Conservation (phyloP, 2,113 vertebrate species). For the Oriolus oriolus region DNA sequence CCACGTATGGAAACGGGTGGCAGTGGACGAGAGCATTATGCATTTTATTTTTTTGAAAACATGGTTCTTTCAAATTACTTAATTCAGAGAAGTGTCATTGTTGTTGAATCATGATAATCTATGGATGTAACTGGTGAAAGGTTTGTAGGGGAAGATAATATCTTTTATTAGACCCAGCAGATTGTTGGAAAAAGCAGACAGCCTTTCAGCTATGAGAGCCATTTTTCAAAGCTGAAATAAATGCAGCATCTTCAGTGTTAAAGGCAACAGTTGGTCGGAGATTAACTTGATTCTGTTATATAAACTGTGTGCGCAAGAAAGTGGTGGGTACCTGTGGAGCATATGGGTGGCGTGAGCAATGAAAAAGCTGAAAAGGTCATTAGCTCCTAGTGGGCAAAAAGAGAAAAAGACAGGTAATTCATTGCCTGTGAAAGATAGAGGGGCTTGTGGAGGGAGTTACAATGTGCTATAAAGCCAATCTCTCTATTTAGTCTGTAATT, state of each 20-base stretch:
- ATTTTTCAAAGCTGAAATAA: slow-evolving; percentile 18
- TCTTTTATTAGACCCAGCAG: background rate
- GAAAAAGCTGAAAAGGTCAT: slow-evolving; percentile 22
- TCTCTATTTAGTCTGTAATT: background rate
- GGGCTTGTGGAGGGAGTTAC: background rate
- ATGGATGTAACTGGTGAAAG: background rate
- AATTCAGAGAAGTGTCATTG: background rate
- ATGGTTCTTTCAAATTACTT: background rate
- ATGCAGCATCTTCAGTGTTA: background rate
- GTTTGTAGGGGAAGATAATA: background rate
- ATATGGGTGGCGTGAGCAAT: background rate
- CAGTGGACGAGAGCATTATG: background rate
- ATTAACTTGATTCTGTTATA: slow-evolving; percentile 11
- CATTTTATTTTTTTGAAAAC: background rate
- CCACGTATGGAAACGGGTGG: background rate
- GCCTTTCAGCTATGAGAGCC: background rate
- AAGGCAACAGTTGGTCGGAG: background rate
- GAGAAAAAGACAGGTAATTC: background rate
- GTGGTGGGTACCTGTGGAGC: background rate
- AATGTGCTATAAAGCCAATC: background rate
- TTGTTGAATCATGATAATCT: background rate
- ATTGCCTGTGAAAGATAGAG: background rate
- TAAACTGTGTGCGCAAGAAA: background rate
- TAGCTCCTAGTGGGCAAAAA: slow-evolving; percentile 1
- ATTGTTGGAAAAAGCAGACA: background rate